Evolutionary conservation across 2,888 invertebrate genomes (phyloP).

Genomic region (Taenaris catops): DNA sequence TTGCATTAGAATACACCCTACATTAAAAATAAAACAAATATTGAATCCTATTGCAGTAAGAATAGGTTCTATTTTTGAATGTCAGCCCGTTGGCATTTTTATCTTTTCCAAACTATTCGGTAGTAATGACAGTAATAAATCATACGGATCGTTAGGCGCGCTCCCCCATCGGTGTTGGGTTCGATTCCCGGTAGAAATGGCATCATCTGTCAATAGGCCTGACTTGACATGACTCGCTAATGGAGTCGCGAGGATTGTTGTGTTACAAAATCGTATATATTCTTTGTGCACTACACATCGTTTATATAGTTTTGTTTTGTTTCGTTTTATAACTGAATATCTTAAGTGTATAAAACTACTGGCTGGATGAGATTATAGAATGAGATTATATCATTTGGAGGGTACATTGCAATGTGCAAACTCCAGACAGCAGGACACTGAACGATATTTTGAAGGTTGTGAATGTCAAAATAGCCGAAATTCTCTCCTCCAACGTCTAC

Average conservation of each 20-base stretch:
- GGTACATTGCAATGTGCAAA: too few relatives aligned
- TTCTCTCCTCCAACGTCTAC: too few relatives aligned
- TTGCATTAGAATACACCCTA: conserved; percentile 27
- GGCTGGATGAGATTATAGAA: too few relatives aligned
- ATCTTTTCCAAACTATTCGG: conserved; percentile 40
- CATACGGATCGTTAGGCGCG: conserved; percentile 76
- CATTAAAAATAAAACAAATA: conserved; percentile 11
- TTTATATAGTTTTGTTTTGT: too few relatives aligned
- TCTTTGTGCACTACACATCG: neutral
- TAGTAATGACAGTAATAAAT: conserved; percentile 78
- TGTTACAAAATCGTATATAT: conserved; percentile 32
- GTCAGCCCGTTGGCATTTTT: conserved; percentile 39
- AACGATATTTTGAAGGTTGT: too few relatives aligned
- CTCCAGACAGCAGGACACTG: too few relatives aligned
- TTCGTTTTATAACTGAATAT: too few relatives aligned
- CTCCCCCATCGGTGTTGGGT: conserved; percentile 62
- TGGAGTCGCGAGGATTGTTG: conserved; percentile 62
- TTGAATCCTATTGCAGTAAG: neutral
- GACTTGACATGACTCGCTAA: conserved; percentile 75
- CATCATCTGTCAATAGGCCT: conserved; percentile 77
- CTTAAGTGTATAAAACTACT: too few relatives aligned
- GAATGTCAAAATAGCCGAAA: too few relatives aligned
- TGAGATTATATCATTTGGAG: too few relatives aligned
- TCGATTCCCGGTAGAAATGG: conserved; percentile 77
- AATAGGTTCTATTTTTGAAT: conserved; percentile 25